phyloP scores from a whole-genome alignment of 2,888 invertebrate species.

The Drosophila neonasuta region DNA sequence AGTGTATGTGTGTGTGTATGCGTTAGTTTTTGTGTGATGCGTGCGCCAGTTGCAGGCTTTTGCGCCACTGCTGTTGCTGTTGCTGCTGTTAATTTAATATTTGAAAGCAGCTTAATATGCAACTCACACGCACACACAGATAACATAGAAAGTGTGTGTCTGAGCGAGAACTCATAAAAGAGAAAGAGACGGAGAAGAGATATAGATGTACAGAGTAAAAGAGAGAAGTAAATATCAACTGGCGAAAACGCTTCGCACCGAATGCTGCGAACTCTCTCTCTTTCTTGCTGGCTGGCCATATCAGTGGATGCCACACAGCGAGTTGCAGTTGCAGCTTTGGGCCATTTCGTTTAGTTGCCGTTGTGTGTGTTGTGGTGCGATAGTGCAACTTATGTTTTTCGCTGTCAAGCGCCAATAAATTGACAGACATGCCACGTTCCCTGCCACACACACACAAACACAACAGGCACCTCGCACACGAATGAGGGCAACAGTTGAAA shows the following conservation, averaged over 20 bases:
- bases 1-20: background rate
- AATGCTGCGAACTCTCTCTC: slow-evolving; percentile 13
- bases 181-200: slow-evolving; percentile 9
- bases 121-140: slow-evolving; percentile 40
- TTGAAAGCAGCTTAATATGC: slow-evolving; percentile 75
- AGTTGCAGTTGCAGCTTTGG: slow-evolving; percentile 39
- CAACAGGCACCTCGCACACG: background rate
- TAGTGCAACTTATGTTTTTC: slow-evolving; percentile 74
- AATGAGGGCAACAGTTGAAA: slow-evolving; percentile 10
- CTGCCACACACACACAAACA: slow-evolving; percentile 9
- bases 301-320: slow-evolving; percentile 49
- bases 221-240: slow-evolving; percentile 36
- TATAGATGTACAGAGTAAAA: background rate
- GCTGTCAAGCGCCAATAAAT: slow-evolving; percentile 69
- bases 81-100: slow-evolving; percentile 74
- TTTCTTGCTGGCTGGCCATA: slow-evolving; percentile 26
- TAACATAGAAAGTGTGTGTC: slow-evolving; percentile 20
- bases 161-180: slow-evolving; percentile 15
- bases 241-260: slow-evolving; percentile 42
- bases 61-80: slow-evolving; percentile 39
- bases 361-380: slow-evolving; percentile 67
- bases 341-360: slow-evolving; percentile 50
- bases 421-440: slow-evolving; percentile 50
- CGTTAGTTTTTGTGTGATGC: slow-evolving; percentile 16
- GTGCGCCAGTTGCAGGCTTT: slow-evolving; percentile 47